Conservation (phyloP, 2,113 vertebrate species). For the Oenanthe melanoleuca region DNA sequence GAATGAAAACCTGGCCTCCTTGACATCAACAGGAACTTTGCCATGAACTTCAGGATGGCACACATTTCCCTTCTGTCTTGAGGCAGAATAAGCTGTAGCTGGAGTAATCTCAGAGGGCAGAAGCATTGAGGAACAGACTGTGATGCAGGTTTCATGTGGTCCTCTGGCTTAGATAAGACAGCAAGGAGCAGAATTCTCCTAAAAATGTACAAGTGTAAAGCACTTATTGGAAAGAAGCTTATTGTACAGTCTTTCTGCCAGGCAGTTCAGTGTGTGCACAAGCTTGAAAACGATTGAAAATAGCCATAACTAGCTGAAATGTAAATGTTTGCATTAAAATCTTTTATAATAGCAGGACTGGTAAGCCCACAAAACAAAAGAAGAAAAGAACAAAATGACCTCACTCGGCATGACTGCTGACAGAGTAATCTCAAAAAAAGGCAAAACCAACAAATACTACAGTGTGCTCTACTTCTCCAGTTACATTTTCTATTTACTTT, state of each 20-base stretch:
- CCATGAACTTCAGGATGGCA: slow-evolving; percentile 16
- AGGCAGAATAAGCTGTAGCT: not conserved
- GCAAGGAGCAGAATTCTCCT: not conserved
- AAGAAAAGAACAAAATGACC: not conserved
- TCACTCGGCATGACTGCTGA: not conserved
- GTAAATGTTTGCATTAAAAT: slow-evolving; percentile 7
- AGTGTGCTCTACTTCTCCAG: not conserved
- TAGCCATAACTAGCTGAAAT: not conserved
- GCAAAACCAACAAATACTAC: not conserved
- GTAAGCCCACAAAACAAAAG: not conserved
- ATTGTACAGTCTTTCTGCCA: not conserved
- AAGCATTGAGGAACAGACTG: not conserved
- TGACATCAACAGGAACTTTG: slow-evolving; percentile 9
- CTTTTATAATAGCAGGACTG: not conserved
- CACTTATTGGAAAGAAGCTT: not conserved
- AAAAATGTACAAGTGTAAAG: not conserved
- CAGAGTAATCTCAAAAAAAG: not conserved
- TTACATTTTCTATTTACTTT: not conserved
- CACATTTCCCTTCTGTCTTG: not conserved
- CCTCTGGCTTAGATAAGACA: not conserved
- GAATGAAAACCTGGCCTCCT: not conserved
- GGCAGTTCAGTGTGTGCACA: not conserved
- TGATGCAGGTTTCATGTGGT: not conserved
- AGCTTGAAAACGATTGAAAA: not conserved
- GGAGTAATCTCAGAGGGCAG: not conserved